Percentiles rank a stretch among this genome's conserved stretches.
Evolutionary conservation across 1,140 invertebrate species (phyloP).

Genomic region (Acromyrmex heyeri): DNA sequence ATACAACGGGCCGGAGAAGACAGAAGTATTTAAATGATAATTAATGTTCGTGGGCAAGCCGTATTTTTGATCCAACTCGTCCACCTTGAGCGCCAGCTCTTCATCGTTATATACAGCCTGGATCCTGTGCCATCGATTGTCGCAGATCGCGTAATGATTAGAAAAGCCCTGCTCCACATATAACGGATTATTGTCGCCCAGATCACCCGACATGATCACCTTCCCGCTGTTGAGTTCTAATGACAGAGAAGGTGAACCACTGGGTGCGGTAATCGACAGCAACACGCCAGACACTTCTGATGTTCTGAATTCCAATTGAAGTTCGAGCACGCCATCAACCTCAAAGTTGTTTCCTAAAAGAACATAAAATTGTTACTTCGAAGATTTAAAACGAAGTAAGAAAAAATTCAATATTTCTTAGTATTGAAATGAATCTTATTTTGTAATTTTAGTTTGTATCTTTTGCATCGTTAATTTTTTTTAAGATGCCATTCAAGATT

Average conservation of each 20-base stretch:
- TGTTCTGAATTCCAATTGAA: slow-evolving; percentile 94
- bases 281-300: slow-evolving; percentile 93
- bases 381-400: background rate
- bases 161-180: slow-evolving; percentile 88
- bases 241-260: slow-evolving; percentile 90
- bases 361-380: slow-evolving; percentile 46
- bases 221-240: slow-evolving; percentile 93
- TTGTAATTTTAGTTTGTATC: background rate
- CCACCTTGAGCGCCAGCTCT: slow-evolving; percentile 91
- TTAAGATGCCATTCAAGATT: background rate
- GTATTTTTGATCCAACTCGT: slow-evolving; percentile 88
- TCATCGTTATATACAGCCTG: slow-evolving; percentile 91
- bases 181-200: slow-evolving; percentile 88
- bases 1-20: slow-evolving; percentile 89
- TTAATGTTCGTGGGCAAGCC: slow-evolving; percentile 86
- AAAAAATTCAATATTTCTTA: background rate
- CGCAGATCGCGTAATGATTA: slow-evolving; percentile 91
- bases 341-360: slow-evolving; percentile 90
- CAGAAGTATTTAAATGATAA: slow-evolving; percentile 78
- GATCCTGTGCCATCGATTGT: slow-evolving; percentile 95
- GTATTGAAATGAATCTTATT: background rate
- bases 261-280: slow-evolving; percentile 90
- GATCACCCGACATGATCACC: slow-evolving; percentile 91
- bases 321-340: slow-evolving; percentile 90
- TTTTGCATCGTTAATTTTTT: background rate